Evolutionary conservation across 1,140 invertebrate genomes (phyloP).

Genomic region (Manduca sexta): DNA sequence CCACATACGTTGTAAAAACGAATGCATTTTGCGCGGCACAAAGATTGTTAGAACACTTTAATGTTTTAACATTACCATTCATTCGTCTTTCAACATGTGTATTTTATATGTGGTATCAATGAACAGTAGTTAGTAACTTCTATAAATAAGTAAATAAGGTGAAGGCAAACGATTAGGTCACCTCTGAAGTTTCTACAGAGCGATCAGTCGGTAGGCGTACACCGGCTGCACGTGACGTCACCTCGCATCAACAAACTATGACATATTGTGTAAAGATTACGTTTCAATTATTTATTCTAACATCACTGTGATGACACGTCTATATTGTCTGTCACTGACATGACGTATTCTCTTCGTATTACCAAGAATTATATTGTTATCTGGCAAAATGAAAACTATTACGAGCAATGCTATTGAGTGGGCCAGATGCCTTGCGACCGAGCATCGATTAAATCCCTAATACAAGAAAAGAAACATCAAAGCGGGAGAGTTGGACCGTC

Average conservation of each 20-base stretch:
- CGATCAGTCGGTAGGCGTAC: conserved; percentile 6
- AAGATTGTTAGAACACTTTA: no score
- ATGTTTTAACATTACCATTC: no score
- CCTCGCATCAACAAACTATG: background rate
- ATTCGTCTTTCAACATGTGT: no score
- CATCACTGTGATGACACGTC: background rate
- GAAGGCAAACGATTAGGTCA: conserved; percentile 27
- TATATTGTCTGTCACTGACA: background rate
- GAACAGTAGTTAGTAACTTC: conserved; percentile 8
- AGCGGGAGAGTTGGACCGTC: conserved; percentile 36
- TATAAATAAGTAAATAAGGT: conserved; percentile 24
- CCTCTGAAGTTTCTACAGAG: conserved; percentile 14
- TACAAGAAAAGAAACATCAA: conserved; percentile 28
- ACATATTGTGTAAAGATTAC: background rate
- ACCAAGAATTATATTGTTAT: background rate
- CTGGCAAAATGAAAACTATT: background rate
- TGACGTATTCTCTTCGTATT: background rate
- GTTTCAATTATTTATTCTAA: conserved; percentile 1
- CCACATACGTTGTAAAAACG: no score
- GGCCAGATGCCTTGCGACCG: no score
- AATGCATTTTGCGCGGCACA: no score
- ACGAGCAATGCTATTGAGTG: background rate
- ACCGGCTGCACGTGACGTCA: conserved; percentile 1
- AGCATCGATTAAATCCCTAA: conserved; percentile 8
- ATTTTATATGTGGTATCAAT: conserved; percentile 3